These are phyloP conservation scores for Hassar affinis DNA, from an alignment of 2,113 vertebrate genomes.

Conservation along the genomic window DNA sequence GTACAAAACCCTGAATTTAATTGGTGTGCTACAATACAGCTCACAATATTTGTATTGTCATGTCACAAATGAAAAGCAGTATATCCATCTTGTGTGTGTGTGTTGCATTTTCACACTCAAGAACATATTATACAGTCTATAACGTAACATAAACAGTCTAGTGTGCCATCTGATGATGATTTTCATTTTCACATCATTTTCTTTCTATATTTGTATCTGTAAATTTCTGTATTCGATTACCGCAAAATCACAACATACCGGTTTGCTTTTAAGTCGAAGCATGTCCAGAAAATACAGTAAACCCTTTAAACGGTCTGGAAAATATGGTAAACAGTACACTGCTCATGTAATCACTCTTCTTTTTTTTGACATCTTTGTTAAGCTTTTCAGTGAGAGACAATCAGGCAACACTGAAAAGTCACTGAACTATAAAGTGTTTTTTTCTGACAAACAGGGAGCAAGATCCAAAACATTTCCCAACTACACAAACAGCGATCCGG, in stretches of 20 bases:
- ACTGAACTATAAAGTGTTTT: conserved; percentile 34
- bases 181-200: background rate
- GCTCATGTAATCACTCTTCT: background rate
- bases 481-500: conserved; percentile 27
- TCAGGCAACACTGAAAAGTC: conserved; percentile 17
- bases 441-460: conserved; percentile 40
- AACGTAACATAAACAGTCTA: background rate
- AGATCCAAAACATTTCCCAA: conserved; percentile 47
- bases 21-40: background rate
- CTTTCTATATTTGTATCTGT: background rate
- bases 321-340: conserved; percentile 1
- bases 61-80: background rate
- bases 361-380: conserved; percentile 20
- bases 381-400: conserved; percentile 7
- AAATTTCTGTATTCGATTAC: no score
- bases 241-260: background rate
- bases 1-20: background rate
- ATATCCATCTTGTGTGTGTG: background rate
- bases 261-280: background rate
- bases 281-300: conserved; percentile 14
- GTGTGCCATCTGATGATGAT: background rate
- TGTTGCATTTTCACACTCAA: background rate
- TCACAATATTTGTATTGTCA: background rate
- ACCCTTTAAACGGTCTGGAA: background rate
- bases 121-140: background rate